Percentiles rank a stretch among this genome's conserved stretches.
Evolutionary conservation across 1,140 invertebrate species (phyloP).

Genomic region (Reticulitermes speratus): DNA sequence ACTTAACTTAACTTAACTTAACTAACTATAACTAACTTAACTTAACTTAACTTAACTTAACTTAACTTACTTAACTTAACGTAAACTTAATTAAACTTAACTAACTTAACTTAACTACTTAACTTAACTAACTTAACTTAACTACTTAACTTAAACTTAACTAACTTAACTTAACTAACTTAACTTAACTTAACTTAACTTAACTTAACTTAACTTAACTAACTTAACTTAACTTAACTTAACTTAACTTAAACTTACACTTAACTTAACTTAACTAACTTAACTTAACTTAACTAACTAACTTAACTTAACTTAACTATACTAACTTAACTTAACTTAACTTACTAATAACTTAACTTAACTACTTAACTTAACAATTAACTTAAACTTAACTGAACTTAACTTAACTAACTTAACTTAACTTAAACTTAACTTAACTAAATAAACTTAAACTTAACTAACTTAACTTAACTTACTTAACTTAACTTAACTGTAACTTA

Average conservation of each 20-base stretch:
- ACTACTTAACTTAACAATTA: too few relatives aligned
- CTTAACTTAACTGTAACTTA: conserved; percentile 26
- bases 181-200: not conserved
- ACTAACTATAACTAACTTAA: conserved; percentile 40
- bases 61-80: conserved; percentile 40
- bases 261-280: conserved; percentile 20
- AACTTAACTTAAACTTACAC: conserved; percentile 21
- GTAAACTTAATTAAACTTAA: conserved; percentile 39
- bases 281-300: too few relatives aligned
- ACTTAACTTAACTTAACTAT: conserved; percentile 24
- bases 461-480: conserved; percentile 21
- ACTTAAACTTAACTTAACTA: conserved; percentile 10
- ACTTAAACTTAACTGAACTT: too few relatives aligned
- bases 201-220: conserved; percentile 24
- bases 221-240: conserved; percentile 12
- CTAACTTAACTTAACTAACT: conserved; percentile 22
- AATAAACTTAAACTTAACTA: not conserved
- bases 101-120: conserved; percentile 1
- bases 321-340: too few relatives aligned
- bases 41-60: conserved; percentile 38
- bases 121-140: conserved; percentile 13
- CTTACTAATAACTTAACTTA: too few relatives aligned
- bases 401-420: not conserved
- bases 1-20: conserved; percentile 42
- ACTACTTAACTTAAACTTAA: conserved; percentile 5